These are phyloP conservation scores for Limonius californicus DNA, from an alignment of 1,140 invertebrate genomes.

Conservation along the genomic window DNA sequence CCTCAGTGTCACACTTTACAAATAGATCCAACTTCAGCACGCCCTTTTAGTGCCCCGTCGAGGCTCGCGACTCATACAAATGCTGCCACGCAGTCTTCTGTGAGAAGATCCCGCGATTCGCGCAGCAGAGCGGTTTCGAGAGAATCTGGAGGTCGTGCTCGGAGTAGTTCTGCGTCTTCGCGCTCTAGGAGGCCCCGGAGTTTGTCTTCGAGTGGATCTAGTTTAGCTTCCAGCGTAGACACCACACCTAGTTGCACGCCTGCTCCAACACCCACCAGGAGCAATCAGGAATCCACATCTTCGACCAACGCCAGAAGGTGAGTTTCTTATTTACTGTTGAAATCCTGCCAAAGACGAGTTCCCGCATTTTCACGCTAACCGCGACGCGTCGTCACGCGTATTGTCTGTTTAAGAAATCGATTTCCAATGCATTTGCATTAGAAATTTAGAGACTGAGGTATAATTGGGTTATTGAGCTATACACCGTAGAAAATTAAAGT, in stretches of 20 bases:
- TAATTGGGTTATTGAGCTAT: no score
- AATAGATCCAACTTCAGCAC: constrained; percentile 6
- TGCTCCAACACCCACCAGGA: constrained; percentile 22
- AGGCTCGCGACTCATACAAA: constrained; percentile 25
- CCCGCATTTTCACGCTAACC: no score
- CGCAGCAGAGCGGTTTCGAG: constrained; percentile 25
- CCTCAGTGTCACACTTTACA: not conserved
- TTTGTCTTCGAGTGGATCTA: constrained; percentile 42
- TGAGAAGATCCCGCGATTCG: constrained; percentile 22
- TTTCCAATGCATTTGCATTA: no score
- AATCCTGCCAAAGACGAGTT: no score
- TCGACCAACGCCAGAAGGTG: constrained; percentile 21
- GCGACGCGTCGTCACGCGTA: no score
- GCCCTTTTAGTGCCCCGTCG: constrained; percentile 44
- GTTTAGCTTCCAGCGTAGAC: constrained; percentile 42
- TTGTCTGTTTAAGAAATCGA: no score
- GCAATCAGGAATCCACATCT: constrained; percentile 15
- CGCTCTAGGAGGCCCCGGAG: constrained; percentile 38
- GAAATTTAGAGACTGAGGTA: no score
- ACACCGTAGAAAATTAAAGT: no score
- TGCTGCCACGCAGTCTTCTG: not conserved
- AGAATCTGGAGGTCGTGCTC: constrained; percentile 31
- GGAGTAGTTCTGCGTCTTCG: constrained; percentile 43
- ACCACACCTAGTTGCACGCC: constrained; percentile 35
- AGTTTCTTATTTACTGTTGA: constrained; percentile 6